Percentiles rank a stretch among this genome's conserved stretches.
phyloP scores from a whole-genome alignment of 2,888 invertebrate species.

The Entomobrya proxima region DNA sequence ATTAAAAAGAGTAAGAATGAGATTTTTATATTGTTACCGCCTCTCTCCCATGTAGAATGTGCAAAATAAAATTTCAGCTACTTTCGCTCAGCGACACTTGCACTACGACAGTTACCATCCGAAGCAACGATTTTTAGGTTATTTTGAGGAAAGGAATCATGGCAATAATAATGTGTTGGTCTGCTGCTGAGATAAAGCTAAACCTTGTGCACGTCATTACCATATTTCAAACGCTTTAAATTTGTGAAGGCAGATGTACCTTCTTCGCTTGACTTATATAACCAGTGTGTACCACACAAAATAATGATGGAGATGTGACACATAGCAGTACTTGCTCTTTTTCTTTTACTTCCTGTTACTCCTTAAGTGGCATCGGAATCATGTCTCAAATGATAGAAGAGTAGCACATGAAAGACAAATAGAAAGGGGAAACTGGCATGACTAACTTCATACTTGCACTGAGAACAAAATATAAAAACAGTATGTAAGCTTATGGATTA shows the following conservation, averaged over 20 bases:
- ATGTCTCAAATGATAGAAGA: not conserved
- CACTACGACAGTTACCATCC: not conserved
- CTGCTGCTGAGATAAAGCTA: not conserved
- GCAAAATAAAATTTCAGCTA: not conserved
- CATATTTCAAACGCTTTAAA: too few species aligned
- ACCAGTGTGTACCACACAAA: not conserved
- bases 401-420: not conserved
- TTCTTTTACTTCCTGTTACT: not conserved
- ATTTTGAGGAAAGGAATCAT: not conserved
- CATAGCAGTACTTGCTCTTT: not conserved
- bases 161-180: not conserved
- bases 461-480: too few species aligned
- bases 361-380: slow-evolving; percentile 23
- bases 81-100: not conserved
- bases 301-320: slow-evolving; percentile 19
- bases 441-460: not conserved
- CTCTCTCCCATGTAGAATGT: not conserved
- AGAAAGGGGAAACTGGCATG: not conserved
- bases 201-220: not conserved
- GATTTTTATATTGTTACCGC: slow-evolving; percentile 25
- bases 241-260: not conserved
- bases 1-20: not conserved
- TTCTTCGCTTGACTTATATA: too few species aligned
- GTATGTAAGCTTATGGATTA: too few species aligned
- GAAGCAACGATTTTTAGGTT: not conserved